phyloP scores from a whole-genome alignment of 1,140 invertebrate genomes.

The Scaptomyza graminum region DNA sequence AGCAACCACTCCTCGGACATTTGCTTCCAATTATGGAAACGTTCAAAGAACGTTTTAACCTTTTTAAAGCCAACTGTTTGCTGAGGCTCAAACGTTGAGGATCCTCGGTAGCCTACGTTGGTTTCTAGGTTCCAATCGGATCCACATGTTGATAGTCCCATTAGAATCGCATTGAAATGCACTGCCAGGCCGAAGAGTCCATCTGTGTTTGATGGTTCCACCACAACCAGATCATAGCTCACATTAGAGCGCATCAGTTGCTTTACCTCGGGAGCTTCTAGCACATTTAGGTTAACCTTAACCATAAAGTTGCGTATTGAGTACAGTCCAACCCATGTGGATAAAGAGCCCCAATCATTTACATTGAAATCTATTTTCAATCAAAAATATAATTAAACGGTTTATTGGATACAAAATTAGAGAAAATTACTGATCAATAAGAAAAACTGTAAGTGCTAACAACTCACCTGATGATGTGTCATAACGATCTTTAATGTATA shows the following conservation, averaged over 20 bases:
- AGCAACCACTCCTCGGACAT: slow-evolving; percentile 66
- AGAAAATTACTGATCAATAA: too few species aligned
- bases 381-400: too few species aligned
- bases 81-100: slow-evolving; percentile 39
- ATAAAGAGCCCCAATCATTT: too few species aligned
- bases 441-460: too few species aligned
- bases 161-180: slow-evolving; percentile 54
- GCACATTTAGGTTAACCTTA: slow-evolving; percentile 36
- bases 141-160: slow-evolving; percentile 52
- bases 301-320: slow-evolving; percentile 32
- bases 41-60: slow-evolving; percentile 30
- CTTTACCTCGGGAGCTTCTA: slow-evolving; percentile 42
- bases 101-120: slow-evolving; percentile 28
- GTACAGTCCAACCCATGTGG: slow-evolving; percentile 32
- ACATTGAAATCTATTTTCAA: too few species aligned
- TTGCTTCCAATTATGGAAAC: slow-evolving; percentile 46
- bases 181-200: slow-evolving; percentile 44
- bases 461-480: slow-evolving; percentile 25
- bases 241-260: slow-evolving; percentile 36
- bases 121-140: slow-evolving; percentile 58
- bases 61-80: neutral
- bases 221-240: slow-evolving; percentile 52
- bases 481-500: slow-evolving; percentile 29
- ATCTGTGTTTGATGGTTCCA: slow-evolving; percentile 50
- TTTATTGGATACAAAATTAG: too few species aligned